Percentiles rank a stretch among this genome's conserved stretches.
Evolutionary conservation across 2,797 vertebrate species (phyloP).

Genomic region (Pantherophis alleghaniensis): DNA sequence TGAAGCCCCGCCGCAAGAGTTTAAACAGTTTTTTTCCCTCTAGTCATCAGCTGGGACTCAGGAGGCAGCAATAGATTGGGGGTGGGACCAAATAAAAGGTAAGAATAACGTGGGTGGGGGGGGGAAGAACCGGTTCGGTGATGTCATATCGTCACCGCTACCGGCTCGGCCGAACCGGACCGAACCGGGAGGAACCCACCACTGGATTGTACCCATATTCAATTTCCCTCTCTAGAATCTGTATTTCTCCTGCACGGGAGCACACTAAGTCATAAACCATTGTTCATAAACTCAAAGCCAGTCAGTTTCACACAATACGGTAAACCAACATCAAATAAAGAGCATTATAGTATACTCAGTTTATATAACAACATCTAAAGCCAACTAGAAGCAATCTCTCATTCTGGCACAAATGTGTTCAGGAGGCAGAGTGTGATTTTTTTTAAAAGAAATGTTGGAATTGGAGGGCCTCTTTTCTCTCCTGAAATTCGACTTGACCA

Average conservation of each 20-base stretch:
- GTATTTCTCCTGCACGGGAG: not conserved
- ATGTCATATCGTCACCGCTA: too few relatives aligned
- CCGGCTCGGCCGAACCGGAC: accelerated
- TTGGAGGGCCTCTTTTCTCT: too few relatives aligned
- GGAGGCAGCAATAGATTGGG: too few relatives aligned
- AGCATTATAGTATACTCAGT: not conserved
- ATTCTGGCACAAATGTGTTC: not conserved
- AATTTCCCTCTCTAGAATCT: not conserved
- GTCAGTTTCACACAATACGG: not conserved
- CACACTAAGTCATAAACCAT: not conserved
- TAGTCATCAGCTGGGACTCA: too few relatives aligned
- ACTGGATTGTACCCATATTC: not conserved
- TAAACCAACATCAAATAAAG: not conserved
- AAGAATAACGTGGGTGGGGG: too few relatives aligned
- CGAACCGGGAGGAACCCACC: too few relatives aligned
- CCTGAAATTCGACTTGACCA: not conserved
- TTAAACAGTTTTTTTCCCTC: too few relatives aligned
- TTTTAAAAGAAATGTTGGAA: not conserved
- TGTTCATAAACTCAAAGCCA: not conserved
- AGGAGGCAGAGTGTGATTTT: not conserved
- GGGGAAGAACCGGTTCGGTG: too few relatives aligned
- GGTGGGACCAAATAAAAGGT: too few relatives aligned
- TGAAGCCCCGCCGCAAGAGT: too few relatives aligned
- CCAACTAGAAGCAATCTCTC: not conserved
- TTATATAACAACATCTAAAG: not conserved